Percentiles rank a stretch among this genome's conserved stretches.
Evolutionary conservation across 2,888 invertebrate genomes (phyloP).

Genomic region (Hypomecis atomaria): DNA sequence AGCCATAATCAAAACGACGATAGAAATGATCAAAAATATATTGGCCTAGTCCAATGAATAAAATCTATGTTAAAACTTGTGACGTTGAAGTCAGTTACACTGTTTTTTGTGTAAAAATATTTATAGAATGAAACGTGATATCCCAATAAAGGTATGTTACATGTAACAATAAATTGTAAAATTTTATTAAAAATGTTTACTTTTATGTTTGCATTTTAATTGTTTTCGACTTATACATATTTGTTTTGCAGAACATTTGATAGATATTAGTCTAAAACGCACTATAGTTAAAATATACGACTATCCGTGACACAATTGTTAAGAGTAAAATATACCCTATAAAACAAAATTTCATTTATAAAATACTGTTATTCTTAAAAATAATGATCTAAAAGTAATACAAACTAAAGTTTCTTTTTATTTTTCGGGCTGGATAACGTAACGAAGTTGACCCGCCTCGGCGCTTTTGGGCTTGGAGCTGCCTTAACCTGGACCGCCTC

Average conservation of each 20-base stretch:
- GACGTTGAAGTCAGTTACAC: conserved; percentile 38
- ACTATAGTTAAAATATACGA: neutral
- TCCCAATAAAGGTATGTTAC: conserved; percentile 52
- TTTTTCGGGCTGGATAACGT: conserved; percentile 92
- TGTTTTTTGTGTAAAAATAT: conserved; percentile 15
- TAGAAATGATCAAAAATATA: conserved; percentile 3
- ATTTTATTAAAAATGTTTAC: conserved; percentile 81
- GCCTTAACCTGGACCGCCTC: conserved; percentile 53
- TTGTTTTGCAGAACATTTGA: no score
- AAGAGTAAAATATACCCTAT: neutral
- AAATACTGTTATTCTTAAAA: conserved; percentile 25
- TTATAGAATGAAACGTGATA: conserved; percentile 75
- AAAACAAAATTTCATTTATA: conserved; percentile 4
- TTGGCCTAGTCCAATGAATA: neutral
- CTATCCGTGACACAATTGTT: neutral
- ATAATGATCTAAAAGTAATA: conserved; percentile 5
- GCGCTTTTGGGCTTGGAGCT: conserved; percentile 80
- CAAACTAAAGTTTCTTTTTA: conserved; percentile 78
- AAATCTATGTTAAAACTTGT: neutral
- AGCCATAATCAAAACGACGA: neutral
- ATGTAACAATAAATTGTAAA: conserved; percentile 67
- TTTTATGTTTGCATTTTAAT: conserved; percentile 56
- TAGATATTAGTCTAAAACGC: no score
- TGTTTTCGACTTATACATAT: neutral
- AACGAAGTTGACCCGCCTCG: conserved; percentile 89